These are phyloP conservation scores for Microcebus griseorufus DNA, from an alignment of 2,113 vertebrate genomes.

Conservation along the genomic window DNA sequence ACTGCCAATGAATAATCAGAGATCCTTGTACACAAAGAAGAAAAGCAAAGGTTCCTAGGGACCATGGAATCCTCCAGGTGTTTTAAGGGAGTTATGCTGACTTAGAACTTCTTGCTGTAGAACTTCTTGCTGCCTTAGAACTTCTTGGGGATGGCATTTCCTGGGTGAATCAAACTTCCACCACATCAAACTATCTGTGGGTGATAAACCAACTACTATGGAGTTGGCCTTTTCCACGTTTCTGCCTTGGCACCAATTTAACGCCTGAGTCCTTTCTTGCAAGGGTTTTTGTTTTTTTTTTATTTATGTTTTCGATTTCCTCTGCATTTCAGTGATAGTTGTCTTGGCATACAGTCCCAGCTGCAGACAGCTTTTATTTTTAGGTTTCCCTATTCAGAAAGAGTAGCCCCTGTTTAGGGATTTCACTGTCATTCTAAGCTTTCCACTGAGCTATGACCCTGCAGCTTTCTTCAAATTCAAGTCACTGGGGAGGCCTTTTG, in stretches of 20 bases:
- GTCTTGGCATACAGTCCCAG: constrained; percentile 43
- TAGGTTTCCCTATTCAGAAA: constrained; percentile 63
- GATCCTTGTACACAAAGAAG: not conserved
- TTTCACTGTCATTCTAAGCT: constrained; percentile 69
- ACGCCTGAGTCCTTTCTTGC: not conserved
- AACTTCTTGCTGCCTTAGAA: not conserved
- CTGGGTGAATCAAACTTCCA: not conserved
- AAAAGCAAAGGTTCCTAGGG: not conserved
- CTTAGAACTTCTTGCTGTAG: not conserved
- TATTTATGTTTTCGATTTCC: constrained; percentile 6
- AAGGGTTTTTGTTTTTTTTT: constrained; percentile 44
- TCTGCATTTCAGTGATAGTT: constrained; percentile 48
- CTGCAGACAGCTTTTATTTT: constrained; percentile 69
- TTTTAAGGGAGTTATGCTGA: not conserved
- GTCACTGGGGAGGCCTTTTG: constrained; percentile 70
- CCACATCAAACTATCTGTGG: not conserved
- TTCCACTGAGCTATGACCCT: constrained; percentile 59
- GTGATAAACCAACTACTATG: not conserved
- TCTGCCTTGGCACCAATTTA: constrained; percentile 1
- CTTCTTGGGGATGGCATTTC: not conserved
- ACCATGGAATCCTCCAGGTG: not conserved
- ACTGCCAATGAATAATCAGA: not conserved
- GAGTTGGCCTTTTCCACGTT: not conserved
- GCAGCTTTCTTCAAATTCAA: constrained; percentile 72
- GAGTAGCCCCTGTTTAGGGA: constrained; percentile 63